Base-by-base conservation (phyloP, 1,140 invertebrate genomes). In the Limonius californicus region DNA sequence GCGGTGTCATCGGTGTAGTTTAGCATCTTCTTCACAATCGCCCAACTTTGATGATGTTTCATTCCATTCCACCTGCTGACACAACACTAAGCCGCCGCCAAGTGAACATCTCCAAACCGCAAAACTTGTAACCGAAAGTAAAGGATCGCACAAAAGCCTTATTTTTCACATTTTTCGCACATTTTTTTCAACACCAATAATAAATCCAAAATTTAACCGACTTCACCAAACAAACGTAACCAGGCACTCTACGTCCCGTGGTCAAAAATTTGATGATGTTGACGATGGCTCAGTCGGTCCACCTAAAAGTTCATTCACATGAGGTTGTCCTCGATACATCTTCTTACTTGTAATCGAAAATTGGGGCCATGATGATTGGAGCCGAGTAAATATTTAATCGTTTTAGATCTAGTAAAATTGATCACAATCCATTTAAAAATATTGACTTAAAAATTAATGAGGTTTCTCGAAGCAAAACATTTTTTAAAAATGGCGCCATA, bases 41-140 rank as follows among this genome's bases (percentile, higher is more conserved):
- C 19, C 50, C 54, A 57, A 57, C 27, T 56, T 50, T 63, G 15
- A 39, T 39, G 35, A 39, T 27, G 62, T 67, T 56, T 71, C 63
- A 68, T 63, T 65, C 66, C 67, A 70, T 67, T 72, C 69, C 72
- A 74, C 72, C 72, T 74, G 71, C 72, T 72, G 68, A 72, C 70
- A 70, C 65, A 59, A 66, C 57, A 59, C 42, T 60, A 63, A 68
- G 63, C 69, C 62, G 61, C 62, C 56, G 64, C 59, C 2, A 50
- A 50, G 45, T 50, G 20, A 15, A 19, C 45, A 50, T 50, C 9
- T 21, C 20, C 16, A 50, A 50, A 50, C 7, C 35, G n/a, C 35
- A 39, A 9, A 12, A 39, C n/a, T 39, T 12, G 2, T 11, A 39
- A 12, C n/a, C 2, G 2, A 2, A 39, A 39, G 35, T 39, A 12